Evolutionary conservation across 2,113 vertebrate genomes (phyloP).

Genomic region (Ceyx margarethae): DNA sequence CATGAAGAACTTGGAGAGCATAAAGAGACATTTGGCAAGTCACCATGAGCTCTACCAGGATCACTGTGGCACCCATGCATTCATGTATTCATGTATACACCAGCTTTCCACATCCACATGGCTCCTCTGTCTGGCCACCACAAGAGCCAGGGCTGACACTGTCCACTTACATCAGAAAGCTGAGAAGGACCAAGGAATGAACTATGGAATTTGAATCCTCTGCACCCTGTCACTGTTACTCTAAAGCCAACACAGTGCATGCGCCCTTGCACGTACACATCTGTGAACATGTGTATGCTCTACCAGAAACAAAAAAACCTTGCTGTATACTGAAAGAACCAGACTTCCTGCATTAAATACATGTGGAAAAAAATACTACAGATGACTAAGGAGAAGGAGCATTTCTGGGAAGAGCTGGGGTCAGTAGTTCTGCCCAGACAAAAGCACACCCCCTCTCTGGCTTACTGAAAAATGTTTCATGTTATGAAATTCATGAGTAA

Average conservation of each 20-base stretch:
- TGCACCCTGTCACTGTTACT: not conserved
- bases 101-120: not conserved
- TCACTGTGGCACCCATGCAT: not conserved
- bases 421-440: not conserved
- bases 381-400: not conserved
- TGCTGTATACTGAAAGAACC: not conserved
- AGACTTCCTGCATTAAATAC: not conserved
- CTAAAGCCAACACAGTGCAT: not conserved
- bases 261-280: rapidly evolving
- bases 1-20: not conserved
- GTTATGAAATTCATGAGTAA: not conserved
- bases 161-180: not conserved
- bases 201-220: not conserved
- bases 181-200: not conserved
- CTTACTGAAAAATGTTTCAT: not conserved
- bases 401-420: not conserved
- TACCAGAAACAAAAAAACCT: not conserved
- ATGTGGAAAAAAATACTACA: not conserved
- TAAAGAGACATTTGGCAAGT: not conserved
- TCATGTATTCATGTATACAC: too few relatives aligned
- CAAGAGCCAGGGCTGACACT: not conserved
- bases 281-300: not conserved
- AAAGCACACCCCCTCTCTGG: not conserved
- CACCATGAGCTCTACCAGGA: not conserved
- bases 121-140: not conserved